These are phyloP conservation scores for Megaustenia siamemsis DNA, from an alignment of 2,888 invertebrate species.

Conservation along the genomic window DNA sequence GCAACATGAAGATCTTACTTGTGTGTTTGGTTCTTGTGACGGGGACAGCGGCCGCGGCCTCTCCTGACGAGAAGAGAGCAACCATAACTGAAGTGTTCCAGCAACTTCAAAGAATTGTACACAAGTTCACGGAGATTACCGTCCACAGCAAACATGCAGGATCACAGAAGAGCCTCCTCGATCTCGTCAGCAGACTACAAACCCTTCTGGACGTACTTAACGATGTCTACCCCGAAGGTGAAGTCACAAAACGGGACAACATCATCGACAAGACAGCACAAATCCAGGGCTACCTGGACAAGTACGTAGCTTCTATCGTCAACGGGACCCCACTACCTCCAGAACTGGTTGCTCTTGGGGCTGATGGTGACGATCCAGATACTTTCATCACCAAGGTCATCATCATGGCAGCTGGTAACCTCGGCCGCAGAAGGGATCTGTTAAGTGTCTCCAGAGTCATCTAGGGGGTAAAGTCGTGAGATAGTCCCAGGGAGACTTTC, in stretches of 20 bases:
- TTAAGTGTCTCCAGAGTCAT: not conserved
- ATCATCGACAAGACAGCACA: not conserved
- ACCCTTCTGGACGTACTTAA: not conserved
- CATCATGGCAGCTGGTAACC: not conserved
- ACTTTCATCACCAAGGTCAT: conserved; percentile 5
- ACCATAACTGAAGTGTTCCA: not conserved
- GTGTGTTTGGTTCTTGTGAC: not conserved
- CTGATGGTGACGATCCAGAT: not conserved
- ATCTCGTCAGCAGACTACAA: not conserved
- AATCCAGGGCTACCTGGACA: not conserved
- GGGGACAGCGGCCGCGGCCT: too few species aligned
- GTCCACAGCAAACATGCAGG: not conserved
- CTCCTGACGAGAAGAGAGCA: not conserved
- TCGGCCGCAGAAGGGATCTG: not conserved
- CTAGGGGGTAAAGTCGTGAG: not conserved
- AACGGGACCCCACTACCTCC: conserved; percentile 11
- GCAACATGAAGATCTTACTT: conserved; percentile 12
- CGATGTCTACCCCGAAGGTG: not conserved
- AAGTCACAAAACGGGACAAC: not conserved
- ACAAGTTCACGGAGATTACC: not conserved
- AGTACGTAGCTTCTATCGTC: not conserved
- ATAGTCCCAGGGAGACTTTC: too few species aligned
- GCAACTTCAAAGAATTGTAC: not conserved
- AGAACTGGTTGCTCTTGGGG: not conserved
- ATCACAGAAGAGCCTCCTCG: not conserved